phyloP scores from a whole-genome alignment of 2,113 vertebrate genomes.

The Actinemys pallida region DNA sequence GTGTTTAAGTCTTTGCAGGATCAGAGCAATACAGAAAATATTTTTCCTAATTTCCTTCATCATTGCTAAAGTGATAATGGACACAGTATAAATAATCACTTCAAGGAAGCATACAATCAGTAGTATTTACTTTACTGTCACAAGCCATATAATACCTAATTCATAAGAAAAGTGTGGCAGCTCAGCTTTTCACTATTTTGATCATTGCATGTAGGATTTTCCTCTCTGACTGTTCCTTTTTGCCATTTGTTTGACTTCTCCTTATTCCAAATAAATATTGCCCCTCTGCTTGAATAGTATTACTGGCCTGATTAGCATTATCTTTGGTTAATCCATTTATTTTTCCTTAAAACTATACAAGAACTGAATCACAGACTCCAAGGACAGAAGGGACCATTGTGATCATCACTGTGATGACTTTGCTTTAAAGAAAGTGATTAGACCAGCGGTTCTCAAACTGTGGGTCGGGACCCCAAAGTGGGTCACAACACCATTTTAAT shows the following conservation, averaged over 20 bases:
- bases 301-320: background rate
- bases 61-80: background rate
- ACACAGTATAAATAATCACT: background rate
- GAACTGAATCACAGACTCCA: background rate
- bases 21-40: background rate
- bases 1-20: background rate
- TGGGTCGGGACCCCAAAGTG: no score
- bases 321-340: background rate
- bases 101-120: background rate
- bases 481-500: no score
- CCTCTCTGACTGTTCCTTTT: background rate
- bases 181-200: background rate
- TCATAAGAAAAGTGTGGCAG: background rate
- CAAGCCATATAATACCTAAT: background rate
- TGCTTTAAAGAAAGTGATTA: background rate
- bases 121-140: background rate
- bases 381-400: background rate
- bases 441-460: no score
- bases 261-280: background rate
- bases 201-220: background rate
- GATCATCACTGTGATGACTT: background rate
- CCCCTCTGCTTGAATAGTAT: background rate
- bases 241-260: background rate
- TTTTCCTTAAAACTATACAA: background rate
- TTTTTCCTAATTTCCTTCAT: background rate